Evolutionary conservation across 2,113 vertebrate genomes (phyloP).

Genomic region (Apus apus): DNA sequence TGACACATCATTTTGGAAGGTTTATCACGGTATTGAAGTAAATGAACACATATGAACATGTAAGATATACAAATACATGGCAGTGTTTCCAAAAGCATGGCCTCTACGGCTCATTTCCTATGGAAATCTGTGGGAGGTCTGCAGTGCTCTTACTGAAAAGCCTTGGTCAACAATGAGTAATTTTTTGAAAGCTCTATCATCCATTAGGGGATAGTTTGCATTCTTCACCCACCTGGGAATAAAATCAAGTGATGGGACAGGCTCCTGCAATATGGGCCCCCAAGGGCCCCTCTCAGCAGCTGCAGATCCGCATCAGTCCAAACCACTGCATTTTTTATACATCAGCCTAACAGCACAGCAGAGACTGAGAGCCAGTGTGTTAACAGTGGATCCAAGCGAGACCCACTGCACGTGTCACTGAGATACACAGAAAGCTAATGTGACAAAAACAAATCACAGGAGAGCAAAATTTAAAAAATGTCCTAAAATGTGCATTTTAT

Average conservation of each 20-base stretch:
- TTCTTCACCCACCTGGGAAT: background rate
- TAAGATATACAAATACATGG: background rate
- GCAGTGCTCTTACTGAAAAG: background rate
- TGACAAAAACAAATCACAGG: conserved; percentile 64
- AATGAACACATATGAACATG: background rate
- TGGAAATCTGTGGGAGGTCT: background rate
- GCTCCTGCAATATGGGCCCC: background rate
- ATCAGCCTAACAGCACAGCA: background rate
- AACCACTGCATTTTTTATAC: background rate
- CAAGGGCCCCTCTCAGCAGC: background rate
- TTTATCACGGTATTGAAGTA: background rate
- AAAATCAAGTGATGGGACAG: background rate
- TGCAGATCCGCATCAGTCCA: background rate
- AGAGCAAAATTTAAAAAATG: conserved; percentile 82
- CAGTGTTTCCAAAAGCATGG: background rate
- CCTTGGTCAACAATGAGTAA: background rate
- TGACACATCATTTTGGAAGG: background rate
- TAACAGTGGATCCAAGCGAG: rapidly evolving
- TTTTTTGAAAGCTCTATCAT: background rate
- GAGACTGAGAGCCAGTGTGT: background rate
- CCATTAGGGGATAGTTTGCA: rapidly evolving
- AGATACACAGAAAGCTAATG: background rate
- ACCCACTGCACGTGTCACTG: background rate
- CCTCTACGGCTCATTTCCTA: background rate
- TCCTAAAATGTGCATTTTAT: conserved; percentile 91